These are phyloP conservation scores for Hydrozoanthus gracilis DNA, from an alignment of 92 coral and sea anemone genomes.

Conservation along the genomic window DNA sequence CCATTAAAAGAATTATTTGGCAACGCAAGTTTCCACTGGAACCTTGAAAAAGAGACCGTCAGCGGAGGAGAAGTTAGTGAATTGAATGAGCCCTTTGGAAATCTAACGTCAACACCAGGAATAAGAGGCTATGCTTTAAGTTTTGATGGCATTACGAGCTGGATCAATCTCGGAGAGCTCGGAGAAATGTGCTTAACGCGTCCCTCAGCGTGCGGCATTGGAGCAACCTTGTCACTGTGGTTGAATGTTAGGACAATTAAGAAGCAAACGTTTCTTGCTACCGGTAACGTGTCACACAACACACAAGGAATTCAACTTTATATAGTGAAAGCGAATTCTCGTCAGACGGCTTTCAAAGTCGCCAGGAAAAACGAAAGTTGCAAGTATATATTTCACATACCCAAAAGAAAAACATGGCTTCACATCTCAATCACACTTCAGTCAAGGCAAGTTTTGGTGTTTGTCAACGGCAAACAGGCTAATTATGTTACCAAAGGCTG, in stretches of 20 bases:
- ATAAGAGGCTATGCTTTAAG: not conserved
- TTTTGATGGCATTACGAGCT: constrained; percentile 21
- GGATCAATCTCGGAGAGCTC: constrained; percentile 30
- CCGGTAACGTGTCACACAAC: not conserved
- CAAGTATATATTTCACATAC: not conserved
- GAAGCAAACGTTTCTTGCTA: constrained; percentile 1
- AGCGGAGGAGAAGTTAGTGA: not conserved
- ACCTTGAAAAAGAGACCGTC: not conserved
- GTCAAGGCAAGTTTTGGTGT: not conserved
- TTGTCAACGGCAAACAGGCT: constrained; percentile 9
- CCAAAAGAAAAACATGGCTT: not conserved
- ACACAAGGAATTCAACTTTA: constrained; percentile 16
- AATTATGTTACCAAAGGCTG: not conserved
- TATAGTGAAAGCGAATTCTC: not conserved
- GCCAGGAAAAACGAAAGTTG: not conserved
- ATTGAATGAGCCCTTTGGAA: constrained; percentile 13
- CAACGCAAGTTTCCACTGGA: not conserved
- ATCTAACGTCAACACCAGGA: not conserved
- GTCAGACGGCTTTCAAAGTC: not conserved
- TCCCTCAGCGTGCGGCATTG: not conserved
- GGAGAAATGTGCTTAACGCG: constrained; percentile 16
- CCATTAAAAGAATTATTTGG: not conserved
- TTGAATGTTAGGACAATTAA: not conserved
- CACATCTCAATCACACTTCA: not conserved
- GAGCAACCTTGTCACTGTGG: constrained; percentile 33